These are phyloP conservation scores for Macrobrachium rosenbergii DNA, from an alignment of 1,140 invertebrate species.

Conservation along the genomic window DNA sequence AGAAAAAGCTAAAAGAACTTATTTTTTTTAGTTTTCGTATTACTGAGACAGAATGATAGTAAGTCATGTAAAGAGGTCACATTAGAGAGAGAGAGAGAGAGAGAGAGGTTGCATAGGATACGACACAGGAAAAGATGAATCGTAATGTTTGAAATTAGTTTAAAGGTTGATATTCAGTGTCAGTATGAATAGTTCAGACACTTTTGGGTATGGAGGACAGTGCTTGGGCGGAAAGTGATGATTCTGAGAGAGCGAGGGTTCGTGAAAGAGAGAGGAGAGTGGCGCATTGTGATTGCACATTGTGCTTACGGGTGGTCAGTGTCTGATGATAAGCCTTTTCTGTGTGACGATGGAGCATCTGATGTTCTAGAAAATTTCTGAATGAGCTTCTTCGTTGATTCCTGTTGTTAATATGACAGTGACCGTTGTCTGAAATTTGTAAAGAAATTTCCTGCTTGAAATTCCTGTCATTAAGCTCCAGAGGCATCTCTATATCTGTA, in stretches of 20 bases:
- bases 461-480: too few species aligned
- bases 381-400: too few species aligned
- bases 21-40: too few species aligned
- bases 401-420: too few species aligned
- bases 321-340: too few species aligned
- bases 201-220: background rate
- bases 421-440: too few species aligned
- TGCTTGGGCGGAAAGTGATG: background rate
- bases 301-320: too few species aligned
- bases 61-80: background rate
- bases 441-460: too few species aligned
- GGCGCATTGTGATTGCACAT: background rate
- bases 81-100: background rate
- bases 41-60: background rate
- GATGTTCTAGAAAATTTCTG: too few species aligned
- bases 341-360: too few species aligned
- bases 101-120: background rate
- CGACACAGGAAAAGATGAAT: background rate
- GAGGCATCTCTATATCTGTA: background rate
- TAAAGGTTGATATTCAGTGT: background rate
- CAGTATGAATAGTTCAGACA: background rate
- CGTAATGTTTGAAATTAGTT: background rate
- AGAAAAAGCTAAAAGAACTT: too few species aligned
- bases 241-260: background rate
- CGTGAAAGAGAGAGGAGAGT: background rate